Percentiles rank a stretch among this genome's conserved stretches.
Evolutionary conservation across 2,797 vertebrate species (phyloP).

Genomic region (Cryptoprocta ferox): DNA sequence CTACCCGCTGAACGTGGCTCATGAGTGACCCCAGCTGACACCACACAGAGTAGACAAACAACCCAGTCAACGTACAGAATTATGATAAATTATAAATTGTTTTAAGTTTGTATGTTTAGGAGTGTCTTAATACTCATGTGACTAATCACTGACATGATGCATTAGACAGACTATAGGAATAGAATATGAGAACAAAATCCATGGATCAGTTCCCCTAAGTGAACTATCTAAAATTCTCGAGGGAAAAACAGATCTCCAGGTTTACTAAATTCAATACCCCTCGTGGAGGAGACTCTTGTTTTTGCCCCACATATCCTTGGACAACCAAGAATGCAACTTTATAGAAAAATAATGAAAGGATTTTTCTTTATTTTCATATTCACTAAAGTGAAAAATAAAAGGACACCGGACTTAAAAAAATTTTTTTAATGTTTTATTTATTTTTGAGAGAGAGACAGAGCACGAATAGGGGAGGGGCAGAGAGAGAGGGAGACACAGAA

Average conservation of each 20-base stretch:
- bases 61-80: neutral
- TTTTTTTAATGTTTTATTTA: neutral
- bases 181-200: neutral
- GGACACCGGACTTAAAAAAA: neutral
- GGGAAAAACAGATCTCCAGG: no score
- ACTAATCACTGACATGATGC: neutral
- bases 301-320: neutral
- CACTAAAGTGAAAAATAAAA: slow-evolving; percentile 25
- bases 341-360: neutral
- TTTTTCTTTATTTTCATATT: neutral
- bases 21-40: neutral
- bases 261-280: neutral
- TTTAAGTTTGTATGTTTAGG: neutral
- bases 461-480: no score
- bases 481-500: no score
- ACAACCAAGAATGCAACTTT: neutral
- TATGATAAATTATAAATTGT: neutral
- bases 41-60: neutral
- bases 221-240: neutral
- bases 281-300: neutral
- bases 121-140: neutral
- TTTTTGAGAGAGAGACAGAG: no score
- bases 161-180: neutral
- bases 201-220: neutral
- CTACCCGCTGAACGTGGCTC: neutral